phyloP scores from a whole-genome alignment of 2,888 invertebrate species.

The Oxycera nigricornis region DNA sequence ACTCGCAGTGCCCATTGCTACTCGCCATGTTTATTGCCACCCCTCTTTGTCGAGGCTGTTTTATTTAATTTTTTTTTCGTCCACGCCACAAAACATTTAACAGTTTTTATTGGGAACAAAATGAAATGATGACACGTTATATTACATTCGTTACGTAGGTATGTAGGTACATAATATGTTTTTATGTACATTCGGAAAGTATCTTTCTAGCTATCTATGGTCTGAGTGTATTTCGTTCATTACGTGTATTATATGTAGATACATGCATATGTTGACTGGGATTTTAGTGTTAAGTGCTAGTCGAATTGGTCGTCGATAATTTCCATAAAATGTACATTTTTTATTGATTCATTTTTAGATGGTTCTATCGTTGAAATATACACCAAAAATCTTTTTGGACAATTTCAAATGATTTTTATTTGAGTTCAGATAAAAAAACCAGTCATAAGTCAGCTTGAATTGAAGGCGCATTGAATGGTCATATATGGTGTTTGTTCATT shows the following conservation, averaged over 20 bases:
- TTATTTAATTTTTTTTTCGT: too few relatives aligned
- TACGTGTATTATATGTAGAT: background rate
- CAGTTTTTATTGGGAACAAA: conserved; percentile 10
- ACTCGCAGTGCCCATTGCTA: background rate
- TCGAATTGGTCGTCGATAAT: conserved; percentile 3
- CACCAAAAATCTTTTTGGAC: background rate
- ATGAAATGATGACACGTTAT: conserved; percentile 10
- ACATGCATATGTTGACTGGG: background rate
- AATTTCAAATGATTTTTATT: background rate
- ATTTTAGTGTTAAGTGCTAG: background rate
- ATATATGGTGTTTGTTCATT: background rate
- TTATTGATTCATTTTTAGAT: conserved; percentile 12
- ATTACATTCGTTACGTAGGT: conserved; percentile 8
- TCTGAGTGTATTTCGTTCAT: too few relatives aligned
- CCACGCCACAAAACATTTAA: conserved; percentile 4
- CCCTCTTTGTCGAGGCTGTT: background rate
- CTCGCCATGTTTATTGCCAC: background rate
- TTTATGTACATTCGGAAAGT: background rate
- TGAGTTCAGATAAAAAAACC: background rate
- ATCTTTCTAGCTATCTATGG: too few relatives aligned
- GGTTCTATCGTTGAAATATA: background rate
- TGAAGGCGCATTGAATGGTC: background rate
- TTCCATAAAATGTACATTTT: conserved; percentile 31
- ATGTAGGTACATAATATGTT: too few relatives aligned
- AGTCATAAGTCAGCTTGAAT: background rate